Conservation (phyloP, 2,797 vertebrate genomes). For the Macropus fuliginosus region DNA sequence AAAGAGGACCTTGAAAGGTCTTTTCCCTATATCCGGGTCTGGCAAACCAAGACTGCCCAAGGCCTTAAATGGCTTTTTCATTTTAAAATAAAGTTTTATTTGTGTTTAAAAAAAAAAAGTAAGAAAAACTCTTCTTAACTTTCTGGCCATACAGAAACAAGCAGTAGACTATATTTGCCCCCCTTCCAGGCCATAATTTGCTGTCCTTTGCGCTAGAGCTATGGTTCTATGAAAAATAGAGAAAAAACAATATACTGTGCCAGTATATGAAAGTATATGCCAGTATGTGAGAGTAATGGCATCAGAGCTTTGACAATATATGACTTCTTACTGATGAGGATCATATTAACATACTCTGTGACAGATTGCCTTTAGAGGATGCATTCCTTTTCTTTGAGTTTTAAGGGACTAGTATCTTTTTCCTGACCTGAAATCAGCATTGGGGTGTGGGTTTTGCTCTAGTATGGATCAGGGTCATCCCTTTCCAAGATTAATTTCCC, state of each 20-base stretch:
- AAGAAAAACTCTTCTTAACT: not conserved
- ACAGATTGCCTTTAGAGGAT: not conserved
- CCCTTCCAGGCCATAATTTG: not conserved
- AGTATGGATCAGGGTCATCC: conserved; percentile 74
- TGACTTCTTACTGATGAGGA: not conserved
- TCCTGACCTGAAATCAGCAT: conserved; percentile 49
- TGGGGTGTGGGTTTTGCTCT: conserved; percentile 59
- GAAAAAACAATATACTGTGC: not conserved
- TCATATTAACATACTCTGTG: not conserved
- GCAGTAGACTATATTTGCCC: not conserved
- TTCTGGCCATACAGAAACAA: not conserved
- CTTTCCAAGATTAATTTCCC: conserved; percentile 64
- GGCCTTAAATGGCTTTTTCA: not conserved
- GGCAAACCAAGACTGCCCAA: not conserved
- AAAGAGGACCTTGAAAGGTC: not conserved
- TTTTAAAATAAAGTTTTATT: not conserved
- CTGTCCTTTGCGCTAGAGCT: not conserved
- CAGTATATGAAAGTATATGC: not conserved
- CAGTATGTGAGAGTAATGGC: not conserved
- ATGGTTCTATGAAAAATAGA: not conserved
- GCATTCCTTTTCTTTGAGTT: not conserved
- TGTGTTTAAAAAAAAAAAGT: not conserved
- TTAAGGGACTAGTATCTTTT: conserved; percentile 42
- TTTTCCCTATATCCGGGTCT: not conserved
- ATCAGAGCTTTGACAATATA: not conserved